Evolutionary conservation across 2,113 vertebrate genomes (phyloP), one percentile per base, ranked within the genome.

Genomic region (Marcusenius ussheri): DNA sequence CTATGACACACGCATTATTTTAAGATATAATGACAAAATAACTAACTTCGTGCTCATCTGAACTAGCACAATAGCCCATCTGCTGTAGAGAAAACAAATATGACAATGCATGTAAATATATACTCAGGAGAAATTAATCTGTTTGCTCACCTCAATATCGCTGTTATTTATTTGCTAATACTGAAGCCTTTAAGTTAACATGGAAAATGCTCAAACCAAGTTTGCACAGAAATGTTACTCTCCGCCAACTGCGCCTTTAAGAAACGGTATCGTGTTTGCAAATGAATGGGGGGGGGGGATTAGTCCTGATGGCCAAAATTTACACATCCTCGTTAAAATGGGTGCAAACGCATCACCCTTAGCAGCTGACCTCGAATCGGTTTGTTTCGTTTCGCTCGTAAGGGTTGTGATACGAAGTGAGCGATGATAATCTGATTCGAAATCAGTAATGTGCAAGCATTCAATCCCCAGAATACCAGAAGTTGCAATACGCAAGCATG

Each of bases 241-340:
- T 90, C 70, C 80, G 46, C 87, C 90, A 39, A 84, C 91, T 92
- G 47, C 91, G 93, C 93, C 92, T 92, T 92, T 92, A 93, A 94
- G 92, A 88, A 88, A 88, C 74, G 74, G 80, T 35, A 50, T 46
- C 24, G 50, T 56, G 90, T 92, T 90, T 92, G 90, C 93, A 94
- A 91, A 92, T 96, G 94, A 95, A 95, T 94, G 93, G 91, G 90
- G 90, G 92, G 92, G 93, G 91, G 91, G 90, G 92, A 92, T 92
- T 91, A 93, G 93, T 91, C 89, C 91, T 91, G 93, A 95, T 95
- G 95, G 95, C 95, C 95, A 94, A 92, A 92, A 94, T 93, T 88
- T 56, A 27, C 92, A 92, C 93, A 93, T 93, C 95, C 93, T 93
- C 91, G 62, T 89, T 94, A 94, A 94, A 92, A 95, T 91, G 93